A percentile compares a stretch with the other conserved stretches of the same genome.
phyloP scores from a whole-genome alignment of 2,888 invertebrate genomes.

The Drosophila merina region DNA sequence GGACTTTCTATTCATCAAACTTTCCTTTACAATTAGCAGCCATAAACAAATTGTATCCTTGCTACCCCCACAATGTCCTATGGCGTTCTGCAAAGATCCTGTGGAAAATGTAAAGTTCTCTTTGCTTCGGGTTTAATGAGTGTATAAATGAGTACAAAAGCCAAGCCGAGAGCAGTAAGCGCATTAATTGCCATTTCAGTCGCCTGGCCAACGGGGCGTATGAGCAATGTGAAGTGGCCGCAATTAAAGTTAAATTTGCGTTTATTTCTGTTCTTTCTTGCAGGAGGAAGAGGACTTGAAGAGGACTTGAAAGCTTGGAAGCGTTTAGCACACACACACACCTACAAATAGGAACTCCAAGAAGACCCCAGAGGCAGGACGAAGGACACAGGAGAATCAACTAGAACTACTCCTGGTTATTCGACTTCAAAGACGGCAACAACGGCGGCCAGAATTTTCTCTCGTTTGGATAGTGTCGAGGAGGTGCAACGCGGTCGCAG shows the following conservation, averaged over 20 bases:
- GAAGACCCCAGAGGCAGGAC: conserved; percentile 12
- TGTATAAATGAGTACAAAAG: conserved; percentile 64
- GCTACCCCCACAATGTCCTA: conserved; percentile 13
- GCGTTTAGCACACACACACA: neutral
- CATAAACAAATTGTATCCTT: conserved; percentile 14
- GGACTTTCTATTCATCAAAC: conserved; percentile 1
- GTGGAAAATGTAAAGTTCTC: conserved; percentile 18
- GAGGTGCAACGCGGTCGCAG: conserved; percentile 81
- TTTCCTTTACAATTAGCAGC: neutral
- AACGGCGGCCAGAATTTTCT: conserved; percentile 82
- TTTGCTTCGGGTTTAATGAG: conserved; percentile 30
- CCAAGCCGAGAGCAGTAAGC: conserved; percentile 61
- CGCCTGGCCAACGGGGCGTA: conserved; percentile 48
- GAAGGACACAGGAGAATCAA: conserved; percentile 13
- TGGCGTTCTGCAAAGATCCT: neutral
- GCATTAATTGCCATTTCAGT: conserved; percentile 64
- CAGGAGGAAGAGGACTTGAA: conserved; percentile 23
- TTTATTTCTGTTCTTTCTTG: conserved; percentile 15
- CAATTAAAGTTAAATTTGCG: conserved; percentile 55
- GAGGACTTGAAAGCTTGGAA: neutral
- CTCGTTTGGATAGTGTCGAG: conserved; percentile 83
- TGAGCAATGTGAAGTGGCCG: conserved; percentile 64
- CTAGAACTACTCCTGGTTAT: conserved; percentile 42
- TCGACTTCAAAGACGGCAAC: conserved; percentile 73
- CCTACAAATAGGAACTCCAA: neutral